Base-by-base conservation (phyloP, 2,888 invertebrate species). In the Arge pagana region DNA sequence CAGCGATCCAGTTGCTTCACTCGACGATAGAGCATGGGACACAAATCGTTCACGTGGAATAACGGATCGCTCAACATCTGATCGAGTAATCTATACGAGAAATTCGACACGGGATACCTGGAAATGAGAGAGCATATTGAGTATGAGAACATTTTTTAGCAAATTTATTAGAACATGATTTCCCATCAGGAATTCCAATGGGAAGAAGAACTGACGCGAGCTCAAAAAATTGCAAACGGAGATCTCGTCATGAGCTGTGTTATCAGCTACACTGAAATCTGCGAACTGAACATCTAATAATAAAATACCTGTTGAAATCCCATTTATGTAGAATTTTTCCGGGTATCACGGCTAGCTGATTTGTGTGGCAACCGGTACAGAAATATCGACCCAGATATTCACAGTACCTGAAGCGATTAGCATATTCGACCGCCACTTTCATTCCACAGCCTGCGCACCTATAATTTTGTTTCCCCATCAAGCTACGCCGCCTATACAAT, bases 401-500 rank as follows among this genome's bases (percentile, higher is more conserved):
- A 71, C 92, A 92, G 68, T 89, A 92, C 11, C 91, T 83, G 76
- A 87, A 90, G 63, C 86, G 82, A 53, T 85, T 85, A 8, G 87
- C 83, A 69, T 88, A 89, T 57, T 85, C 83, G 4, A 80, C 79
- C 2, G 88, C 86, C 4, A 93, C 89, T 66, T 84, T 85, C 82
- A 88, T 87, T 1, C 92, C 90, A 77, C 93, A 93, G 3, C 92
- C 92, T 33, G 92, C 90, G 76, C 93, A 93, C 21, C 88, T 81
- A 67, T 86, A 86, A 65, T 87, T 87, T 74, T 93, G 93, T 56
- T 83, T 85, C 8, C 82, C 82, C 76, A 92, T 82, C 26, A 86
- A 67, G 48, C 78, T 79, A 65, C 82, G 82, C 33, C 87, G 80
- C 63, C 88, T 90, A 65, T 30, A 69, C 60, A 66, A 67, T 40